Evolutionary conservation across 2,113 vertebrate genomes (phyloP), one percentile per base, ranked within the genome.

Genomic region (Opisthocomus hoazin): DNA sequence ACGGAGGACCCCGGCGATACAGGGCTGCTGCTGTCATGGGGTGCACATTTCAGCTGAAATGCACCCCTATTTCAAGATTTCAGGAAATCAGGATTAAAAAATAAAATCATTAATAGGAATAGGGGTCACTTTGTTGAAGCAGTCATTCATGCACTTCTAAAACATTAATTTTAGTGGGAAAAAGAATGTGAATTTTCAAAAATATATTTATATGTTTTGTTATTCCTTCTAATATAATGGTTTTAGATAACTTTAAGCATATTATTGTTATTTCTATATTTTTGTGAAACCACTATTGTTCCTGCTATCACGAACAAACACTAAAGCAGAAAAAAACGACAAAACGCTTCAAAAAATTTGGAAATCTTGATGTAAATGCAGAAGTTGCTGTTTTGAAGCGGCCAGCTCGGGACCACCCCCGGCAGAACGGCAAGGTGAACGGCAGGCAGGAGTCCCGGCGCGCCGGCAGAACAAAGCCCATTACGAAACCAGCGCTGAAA

Each of bases 1-100:
- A 11, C 0, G 5, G 78, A 45, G 18, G 26, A 10, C 3, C 29
- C 9, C 6, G 12, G 39, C 32, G 14, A 27, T 13, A 1, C 24
- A 24, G 50, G 1, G n/a, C 30, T 36, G 50, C 32, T 12, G 58
- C n/a, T 37, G 58, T 27, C 37, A 27, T 5, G 36, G 58, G 36
- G 32, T 9, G 5, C 17, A 11, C 34, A 64, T 6, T 26, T 29
- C 23, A 32, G 37, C 51, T 57, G 13, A 48, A 88, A 66, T 27
- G 37, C 64, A 68, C 9, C 41, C 66, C 51, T 46, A 46, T 27
- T 70, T 48, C 83, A 77, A 65, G 46, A 76, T 30, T 24, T 61
- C 9, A 7, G 34, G n/a, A 45, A 73, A 41, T 3, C 2, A 29
- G 63, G 29, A 41, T 54, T 45, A 22, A 9, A 15, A 36, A 58